Evolutionary conservation across 2,888 invertebrate genomes (phyloP), one percentile per base, ranked within the genome.

Genomic region (Prosapia bicincta): DNA sequence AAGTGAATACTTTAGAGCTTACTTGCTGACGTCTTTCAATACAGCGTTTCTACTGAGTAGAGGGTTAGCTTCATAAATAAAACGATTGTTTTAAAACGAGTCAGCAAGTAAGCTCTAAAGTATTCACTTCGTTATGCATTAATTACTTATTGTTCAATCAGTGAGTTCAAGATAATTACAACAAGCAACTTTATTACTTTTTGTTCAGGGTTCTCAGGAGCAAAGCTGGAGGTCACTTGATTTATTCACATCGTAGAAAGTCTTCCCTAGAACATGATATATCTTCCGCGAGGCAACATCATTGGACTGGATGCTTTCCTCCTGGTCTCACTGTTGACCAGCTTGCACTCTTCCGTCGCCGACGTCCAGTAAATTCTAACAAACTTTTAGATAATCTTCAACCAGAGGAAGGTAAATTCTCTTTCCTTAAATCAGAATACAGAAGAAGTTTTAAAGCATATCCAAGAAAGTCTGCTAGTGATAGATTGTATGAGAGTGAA

Each of bases 321-420:
- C 77, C 76, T 5, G 78, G 78, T 13, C 38, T 78, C 15, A 79
- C 80, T 2, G 79, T 79, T 25, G 80, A 79, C 76, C 79, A 79
- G 54, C 76, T 79, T 15, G 74, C 77, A 30, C 71, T 74, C 10
- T 75, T 75, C 75, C 72, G 80, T 43, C 71, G 79, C 10, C 72
- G 79, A 69, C 68, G 76, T 66, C 78, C 78, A 3, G 73, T 75
- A 3, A 74, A 75, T 67, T 75, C 72, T 25, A 72, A 54, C 38
- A 67, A 72, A 26, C 80, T 78, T 26, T 71, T 72, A 20, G 78
- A 78, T 71, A 77, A 70, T 32, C 71, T 80, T 24, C 69, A 71
- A 10, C 67, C 77, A 10, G 66, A 75, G 24, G 78, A 79, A 6
- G 80, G 80, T 6, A 77, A 70, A 26, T 80, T 80, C 68, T 26